Evolutionary conservation across 1,140 invertebrate genomes (phyloP), one percentile per base, ranked within the genome.

Genomic region (Drosophila mayri): DNA sequence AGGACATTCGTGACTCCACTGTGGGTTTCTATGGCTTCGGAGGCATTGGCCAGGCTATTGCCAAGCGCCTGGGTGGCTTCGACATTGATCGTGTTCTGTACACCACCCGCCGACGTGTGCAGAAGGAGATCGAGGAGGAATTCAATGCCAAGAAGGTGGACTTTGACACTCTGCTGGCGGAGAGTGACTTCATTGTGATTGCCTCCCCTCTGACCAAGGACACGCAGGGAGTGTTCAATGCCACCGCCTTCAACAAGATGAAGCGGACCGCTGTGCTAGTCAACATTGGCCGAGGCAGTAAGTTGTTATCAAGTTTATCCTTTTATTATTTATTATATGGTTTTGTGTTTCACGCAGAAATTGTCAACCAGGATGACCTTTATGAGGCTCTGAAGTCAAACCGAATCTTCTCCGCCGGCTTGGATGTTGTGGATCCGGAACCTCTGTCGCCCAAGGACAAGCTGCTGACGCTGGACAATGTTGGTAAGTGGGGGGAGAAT

Each of bases 371-470:
- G 82, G 92, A 95, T 59, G 97, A 96, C 57, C 93, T 99, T 37
- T 95, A 97, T 67, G 93, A 95, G 78, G 98, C 97, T 8, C 93
- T 99, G 14, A 94, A 96, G 87, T 94, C 94, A 49, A 94, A 95
- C 28, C 93, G 94, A 68, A 98, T 99, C 67, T 94, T 95, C 88
- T 96, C 96, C 28, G 98, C 98, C n/a, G 98, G 98, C 4, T 93
- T 99, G 16, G 98, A 99, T 94, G 98, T 99, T 0, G 98, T 96
- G 84, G 96, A 95, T 55, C 98, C 98, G 1, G 98, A 99, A 93
- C 98, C 98, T 5, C 93, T 99, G 37, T 96, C 97, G 20, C 81
- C 95, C 3, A 95, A 97, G 86, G 96, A 95, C 94, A 95, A 96
- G 61, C 94, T 99, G 22, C 94, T 98, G 16, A 95, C 94, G 61